Conservation (phyloP, 2,888 invertebrate genomes). For the Ormyrus thymus region DNA sequence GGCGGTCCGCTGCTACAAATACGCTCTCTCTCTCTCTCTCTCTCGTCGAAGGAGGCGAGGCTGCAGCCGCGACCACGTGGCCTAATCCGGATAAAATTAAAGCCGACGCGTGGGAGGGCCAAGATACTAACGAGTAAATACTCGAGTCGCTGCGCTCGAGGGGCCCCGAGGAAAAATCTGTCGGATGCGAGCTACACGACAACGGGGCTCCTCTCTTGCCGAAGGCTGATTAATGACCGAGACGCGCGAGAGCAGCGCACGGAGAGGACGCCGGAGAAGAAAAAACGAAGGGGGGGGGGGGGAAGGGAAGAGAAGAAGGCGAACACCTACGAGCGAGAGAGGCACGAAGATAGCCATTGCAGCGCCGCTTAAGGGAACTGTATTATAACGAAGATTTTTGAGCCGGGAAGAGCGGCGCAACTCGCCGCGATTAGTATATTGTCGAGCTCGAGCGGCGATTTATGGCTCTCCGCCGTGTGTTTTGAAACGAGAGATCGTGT, state of each 20-base stretch:
- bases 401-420: slow-evolving; percentile 13
- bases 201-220: slow-evolving; percentile 60
- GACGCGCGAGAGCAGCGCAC: background rate
- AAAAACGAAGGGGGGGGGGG: background rate
- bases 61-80: slow-evolving; percentile 48
- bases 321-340: slow-evolving; percentile 32
- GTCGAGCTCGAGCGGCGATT: slow-evolving; percentile 45
- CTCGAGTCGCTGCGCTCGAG: slow-evolving; percentile 52
- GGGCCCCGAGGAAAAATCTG: slow-evolving; percentile 64
- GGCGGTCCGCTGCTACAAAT: too few species aligned
- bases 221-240: slow-evolving; percentile 68
- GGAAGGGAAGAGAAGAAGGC: background rate
- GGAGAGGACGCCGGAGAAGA: too few species aligned
- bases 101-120: slow-evolving; percentile 63
- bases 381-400: slow-evolving; percentile 42
- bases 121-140: slow-evolving; percentile 62
- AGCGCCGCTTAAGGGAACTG: slow-evolving; percentile 35
- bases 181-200: slow-evolving; percentile 65
- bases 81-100: slow-evolving; percentile 69
- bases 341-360: slow-evolving; percentile 14
- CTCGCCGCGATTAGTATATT: slow-evolving; percentile 49
- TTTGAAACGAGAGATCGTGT: slow-evolving; percentile 3
- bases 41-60: slow-evolving; percentile 7
- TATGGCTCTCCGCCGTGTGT: slow-evolving; percentile 24
- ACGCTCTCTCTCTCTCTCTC: too few species aligned